Percentiles rank a stretch among this genome's conserved stretches.
Evolutionary conservation across 2,113 vertebrate species (phyloP).

Genomic region (Boleophthalmus pectinirostris): DNA sequence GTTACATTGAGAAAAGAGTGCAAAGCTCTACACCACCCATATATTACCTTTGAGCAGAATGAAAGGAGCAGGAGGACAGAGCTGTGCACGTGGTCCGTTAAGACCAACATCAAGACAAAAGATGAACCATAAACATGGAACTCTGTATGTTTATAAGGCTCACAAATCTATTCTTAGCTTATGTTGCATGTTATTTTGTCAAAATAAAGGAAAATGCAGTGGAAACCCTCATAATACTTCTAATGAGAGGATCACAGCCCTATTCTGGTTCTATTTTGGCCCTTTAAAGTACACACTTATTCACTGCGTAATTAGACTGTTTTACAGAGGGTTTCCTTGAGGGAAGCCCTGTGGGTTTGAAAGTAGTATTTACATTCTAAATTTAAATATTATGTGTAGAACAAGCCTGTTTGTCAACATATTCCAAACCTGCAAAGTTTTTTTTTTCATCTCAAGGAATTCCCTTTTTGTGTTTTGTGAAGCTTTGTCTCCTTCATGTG

Average conservation of each 20-base stretch:
- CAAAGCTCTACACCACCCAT: too few relatives aligned
- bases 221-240: conserved; percentile 17
- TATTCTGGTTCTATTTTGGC: conserved; percentile 38
- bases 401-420: conserved; percentile 57
- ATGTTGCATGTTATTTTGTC: conserved; percentile 14
- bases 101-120: too few relatives aligned
- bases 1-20: too few relatives aligned
- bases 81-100: not conserved
- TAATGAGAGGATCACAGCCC: conserved; percentile 55
- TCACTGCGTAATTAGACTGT: conserved; percentile 14
- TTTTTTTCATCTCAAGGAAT: conserved; percentile 17
- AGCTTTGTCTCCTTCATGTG: conserved; percentile 50
- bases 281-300: conserved; percentile 27
- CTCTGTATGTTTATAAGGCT: not conserved
- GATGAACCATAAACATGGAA: too few relatives aligned
- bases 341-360: conserved; percentile 53
- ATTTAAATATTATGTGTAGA: conserved; percentile 47
- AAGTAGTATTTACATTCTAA: conserved; percentile 41
- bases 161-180: not conserved
- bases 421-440: conserved; percentile 12
- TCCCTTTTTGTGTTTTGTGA: not conserved
- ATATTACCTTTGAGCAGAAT: conserved; percentile 13
- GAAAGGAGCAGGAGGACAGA: conserved; percentile 31
- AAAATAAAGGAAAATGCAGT: conserved; percentile 21
- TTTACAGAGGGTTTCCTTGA: conserved; percentile 44